Base-by-base conservation (phyloP, 2,113 vertebrate species). In the Trochalopteron elliotii region DNA sequence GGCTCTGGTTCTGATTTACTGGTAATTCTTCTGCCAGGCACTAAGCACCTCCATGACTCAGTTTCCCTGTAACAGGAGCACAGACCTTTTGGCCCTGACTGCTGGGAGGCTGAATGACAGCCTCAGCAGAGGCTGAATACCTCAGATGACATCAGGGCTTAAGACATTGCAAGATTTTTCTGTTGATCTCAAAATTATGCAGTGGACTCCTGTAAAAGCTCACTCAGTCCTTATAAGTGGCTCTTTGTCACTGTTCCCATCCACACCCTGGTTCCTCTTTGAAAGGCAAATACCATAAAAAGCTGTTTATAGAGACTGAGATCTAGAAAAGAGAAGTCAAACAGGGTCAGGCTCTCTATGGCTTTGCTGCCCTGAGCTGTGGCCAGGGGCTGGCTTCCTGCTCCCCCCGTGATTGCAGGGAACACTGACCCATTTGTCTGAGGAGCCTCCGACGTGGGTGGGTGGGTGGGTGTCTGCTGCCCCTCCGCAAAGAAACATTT, bases 231-330 rank as follows among this genome's bases (percentile, higher is more conserved):
- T 93, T 70, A 39, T 49, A 96, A 97, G 81, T 78, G 83, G 80
- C 64, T 76, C 94, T 97, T 97, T 95, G 91, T 95, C 90, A 74
- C 93, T 76, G 42, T 77, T 91, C 45, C 91, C 74, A 76, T 82
- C 94, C 94, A 92, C 97, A 61, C 93, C 91, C 79, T 53, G 37
- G 67, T 50, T 90, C 81, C 91, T 89, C 86, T 97, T 97, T 97
- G 91, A 97, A 97, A 96, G 88, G 83, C 93, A 93, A 95, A 96
- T 64, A 61, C 86, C 76, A 89, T 94, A 90, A 95, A 97, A 96
- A 92, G 65, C 71, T 96, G 63, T 93, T 96, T 92, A 86, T 88
- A 89, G 79, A 93, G 52, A 75, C 68, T 5, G 39, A 90, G 84
- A 94, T 59, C 76, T 65, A 91, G 82, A 83, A 52, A 94, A 91